Percentiles rank a stretch among this genome's conserved stretches.
Evolutionary conservation across 92 coral and sea anemone genomes (phyloP).

Genomic region (Hydrozoanthus gracilis): DNA sequence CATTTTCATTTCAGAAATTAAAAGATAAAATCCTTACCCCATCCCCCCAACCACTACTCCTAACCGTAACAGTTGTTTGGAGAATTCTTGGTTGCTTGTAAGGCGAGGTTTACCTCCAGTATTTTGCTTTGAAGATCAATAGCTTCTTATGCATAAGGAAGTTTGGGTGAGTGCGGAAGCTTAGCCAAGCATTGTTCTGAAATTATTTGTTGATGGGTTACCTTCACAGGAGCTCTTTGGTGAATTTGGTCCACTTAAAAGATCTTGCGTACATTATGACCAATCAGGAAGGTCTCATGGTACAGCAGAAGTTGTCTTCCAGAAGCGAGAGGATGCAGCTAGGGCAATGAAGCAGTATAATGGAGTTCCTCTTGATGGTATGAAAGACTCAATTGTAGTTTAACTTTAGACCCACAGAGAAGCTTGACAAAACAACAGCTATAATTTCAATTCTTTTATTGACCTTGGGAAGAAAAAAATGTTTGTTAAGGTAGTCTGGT

Average conservation of each 20-base stretch:
- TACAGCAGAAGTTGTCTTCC: conserved; percentile 95
- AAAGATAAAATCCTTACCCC: too few species aligned
- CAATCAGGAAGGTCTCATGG: conserved; percentile 97
- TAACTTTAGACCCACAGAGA: conserved; percentile 44
- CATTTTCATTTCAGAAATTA: too few species aligned
- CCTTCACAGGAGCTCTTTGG: conserved; percentile 84
- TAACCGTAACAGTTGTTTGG: too few species aligned
- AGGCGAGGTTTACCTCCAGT: too few species aligned
- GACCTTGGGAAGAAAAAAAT: too few species aligned
- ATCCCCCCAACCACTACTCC: too few species aligned
- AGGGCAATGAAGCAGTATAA: conserved; percentile 95
- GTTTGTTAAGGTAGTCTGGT: too few species aligned
- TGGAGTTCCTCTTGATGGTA: conserved; percentile 99
- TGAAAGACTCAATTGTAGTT: conserved; percentile 38
- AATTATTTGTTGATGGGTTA: background rate
- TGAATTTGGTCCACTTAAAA: conserved; percentile 94
- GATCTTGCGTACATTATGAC: conserved; percentile 96
- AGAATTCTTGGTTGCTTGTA: background rate
- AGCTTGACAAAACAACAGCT: background rate
- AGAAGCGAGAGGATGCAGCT: conserved; percentile 87
- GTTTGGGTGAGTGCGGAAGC: too few species aligned
- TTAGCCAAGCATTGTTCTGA: too few species aligned
- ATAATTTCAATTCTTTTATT: too few species aligned
- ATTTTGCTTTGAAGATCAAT: too few species aligned
- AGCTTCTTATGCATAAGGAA: too few species aligned